These are phyloP conservation scores for Meghimatium bilineatum DNA, from an alignment of 2,888 invertebrate species.

Conservation along the genomic window DNA sequence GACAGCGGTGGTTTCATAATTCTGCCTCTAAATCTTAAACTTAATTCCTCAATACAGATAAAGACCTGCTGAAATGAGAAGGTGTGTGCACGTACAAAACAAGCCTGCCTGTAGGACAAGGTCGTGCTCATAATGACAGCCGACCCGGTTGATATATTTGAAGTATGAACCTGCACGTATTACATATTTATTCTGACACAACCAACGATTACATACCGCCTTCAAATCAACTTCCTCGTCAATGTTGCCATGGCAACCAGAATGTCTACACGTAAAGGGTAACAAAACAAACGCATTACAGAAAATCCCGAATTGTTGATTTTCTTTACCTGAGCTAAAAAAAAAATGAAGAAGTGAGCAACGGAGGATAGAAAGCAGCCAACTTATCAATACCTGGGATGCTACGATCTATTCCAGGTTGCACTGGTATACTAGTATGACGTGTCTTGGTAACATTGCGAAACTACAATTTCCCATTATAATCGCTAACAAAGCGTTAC, in stretches of 20 bases:
- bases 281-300: not conserved
- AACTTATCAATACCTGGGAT: not conserved
- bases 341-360: not conserved
- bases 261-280: not conserved
- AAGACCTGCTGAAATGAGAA: too few relatives aligned
- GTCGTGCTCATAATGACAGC: too few relatives aligned
- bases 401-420: too few relatives aligned
- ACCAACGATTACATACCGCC: not conserved
- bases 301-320: conserved; percentile 4
- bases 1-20: too few relatives aligned
- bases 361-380: not conserved
- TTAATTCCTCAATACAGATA: too few relatives aligned
- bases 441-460: too few relatives aligned
- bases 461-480: too few relatives aligned
- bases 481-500: too few relatives aligned
- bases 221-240: conserved; percentile 3
- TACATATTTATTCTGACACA: conserved; percentile 3
- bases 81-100: too few relatives aligned
- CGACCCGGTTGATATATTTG: not conserved
- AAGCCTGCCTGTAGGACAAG: too few relatives aligned
- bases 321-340: not conserved
- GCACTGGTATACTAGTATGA: too few relatives aligned
- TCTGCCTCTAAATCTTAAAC: too few relatives aligned
- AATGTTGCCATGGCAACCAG: conserved; percentile 9
- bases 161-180: not conserved